Evolutionary conservation across 2,888 invertebrate genomes (phyloP).

Genomic region (Mayetiola destructor): DNA sequence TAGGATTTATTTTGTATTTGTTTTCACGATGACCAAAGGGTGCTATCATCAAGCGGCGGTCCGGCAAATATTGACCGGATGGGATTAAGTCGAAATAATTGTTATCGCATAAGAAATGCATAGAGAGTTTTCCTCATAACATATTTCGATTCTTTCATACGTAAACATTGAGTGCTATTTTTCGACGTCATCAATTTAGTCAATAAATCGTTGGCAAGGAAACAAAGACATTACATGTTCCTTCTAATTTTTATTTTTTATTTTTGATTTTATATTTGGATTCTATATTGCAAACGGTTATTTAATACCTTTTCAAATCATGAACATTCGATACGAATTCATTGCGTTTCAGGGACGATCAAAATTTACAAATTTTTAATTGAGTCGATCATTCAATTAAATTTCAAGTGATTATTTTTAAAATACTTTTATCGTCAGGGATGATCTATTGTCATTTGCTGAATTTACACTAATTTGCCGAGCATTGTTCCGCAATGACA

Average conservation of each 20-base stretch:
- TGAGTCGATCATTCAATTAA: no score
- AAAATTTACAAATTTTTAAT: background rate
- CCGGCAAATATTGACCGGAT: no score
- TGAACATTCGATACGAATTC: background rate
- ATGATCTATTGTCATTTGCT: constrained; percentile 57
- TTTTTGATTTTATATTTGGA: background rate
- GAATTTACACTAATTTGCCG: constrained; percentile 74
- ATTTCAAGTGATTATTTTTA: no score
- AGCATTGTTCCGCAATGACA: constrained; percentile 72
- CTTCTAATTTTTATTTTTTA: constrained; percentile 2
- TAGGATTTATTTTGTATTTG: background rate
- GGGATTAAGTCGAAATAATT: no score
- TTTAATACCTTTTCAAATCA: background rate
- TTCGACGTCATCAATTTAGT: background rate
- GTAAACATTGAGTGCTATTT: no score
- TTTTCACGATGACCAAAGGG: background rate
- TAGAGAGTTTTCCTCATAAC: background rate
- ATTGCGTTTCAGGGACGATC: background rate
- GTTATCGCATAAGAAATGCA: background rate
- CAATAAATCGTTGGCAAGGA: background rate
- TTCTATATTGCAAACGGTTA: background rate
- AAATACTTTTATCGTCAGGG: no score
- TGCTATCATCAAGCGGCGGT: no score
- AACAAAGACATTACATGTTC: no score
- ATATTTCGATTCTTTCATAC: background rate